Evolutionary conservation across 2,797 vertebrate species (phyloP).

Genomic region (Heterohyrax brucei): DNA sequence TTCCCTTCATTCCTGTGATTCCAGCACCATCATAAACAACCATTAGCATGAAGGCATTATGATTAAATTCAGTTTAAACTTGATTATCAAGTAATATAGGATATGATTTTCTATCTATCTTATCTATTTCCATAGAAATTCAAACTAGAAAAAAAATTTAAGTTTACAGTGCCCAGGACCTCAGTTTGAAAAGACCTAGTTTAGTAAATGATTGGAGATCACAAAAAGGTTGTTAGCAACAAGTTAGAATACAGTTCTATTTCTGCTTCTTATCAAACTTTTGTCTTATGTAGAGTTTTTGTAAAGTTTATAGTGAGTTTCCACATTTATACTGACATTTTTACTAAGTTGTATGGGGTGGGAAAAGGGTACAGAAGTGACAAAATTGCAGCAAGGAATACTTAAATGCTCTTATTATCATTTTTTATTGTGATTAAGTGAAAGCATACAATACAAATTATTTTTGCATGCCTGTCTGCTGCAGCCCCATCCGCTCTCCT

Average conservation of each 20-base stretch:
- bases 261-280: not conserved
- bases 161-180: not conserved
- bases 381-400: constrained; percentile 36
- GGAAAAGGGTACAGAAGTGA: not conserved
- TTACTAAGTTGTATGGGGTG: not conserved
- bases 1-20: not conserved
- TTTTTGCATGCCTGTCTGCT: no score
- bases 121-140: not conserved
- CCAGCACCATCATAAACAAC: not conserved
- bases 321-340: not conserved
- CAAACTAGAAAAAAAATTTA: not conserved
- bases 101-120: not conserved
- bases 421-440: no score
- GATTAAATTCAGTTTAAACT: not conserved
- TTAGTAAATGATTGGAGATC: constrained; percentile 56
- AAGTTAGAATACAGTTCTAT: constrained; percentile 52
- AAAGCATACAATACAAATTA: no score
- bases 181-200: not conserved
- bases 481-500: no score
- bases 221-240: not conserved
- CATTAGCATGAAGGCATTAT: not conserved
- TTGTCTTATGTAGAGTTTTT: constrained; percentile 5
- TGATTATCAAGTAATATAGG: not conserved
- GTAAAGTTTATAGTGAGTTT: not conserved
- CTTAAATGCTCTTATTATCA: constrained; percentile 21